Evolutionary conservation across 2,113 vertebrate species (phyloP).

Genomic region (Sander lucioperca): DNA sequence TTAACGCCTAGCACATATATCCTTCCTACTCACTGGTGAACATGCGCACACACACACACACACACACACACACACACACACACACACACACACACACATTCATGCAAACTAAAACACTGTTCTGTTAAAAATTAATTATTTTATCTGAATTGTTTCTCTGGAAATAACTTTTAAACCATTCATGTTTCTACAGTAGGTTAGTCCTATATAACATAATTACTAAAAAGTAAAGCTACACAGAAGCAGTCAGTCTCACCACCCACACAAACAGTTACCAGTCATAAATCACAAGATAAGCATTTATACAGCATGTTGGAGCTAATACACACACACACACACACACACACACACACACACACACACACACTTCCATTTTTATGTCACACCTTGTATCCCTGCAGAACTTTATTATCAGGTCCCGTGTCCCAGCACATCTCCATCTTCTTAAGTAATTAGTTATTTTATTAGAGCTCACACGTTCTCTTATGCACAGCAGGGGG

Average conservation of each 20-base stretch:
- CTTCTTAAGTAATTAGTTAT: conserved; percentile 66
- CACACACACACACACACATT: background rate
- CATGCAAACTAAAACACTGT: too few relatives aligned
- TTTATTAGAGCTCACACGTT: conserved; percentile 57
- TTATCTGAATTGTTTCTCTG: background rate
- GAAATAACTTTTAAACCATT: too few relatives aligned
- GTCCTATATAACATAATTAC: too few relatives aligned
- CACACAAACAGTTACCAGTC: background rate
- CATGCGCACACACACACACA: background rate
- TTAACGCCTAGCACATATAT: conserved; percentile 58
- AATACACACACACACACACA: background rate
- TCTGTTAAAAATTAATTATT: background rate
- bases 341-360: too few relatives aligned
- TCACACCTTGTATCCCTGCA: conserved; percentile 21
- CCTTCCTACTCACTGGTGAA: conserved; percentile 43
- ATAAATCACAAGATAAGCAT: conserved; percentile 17
- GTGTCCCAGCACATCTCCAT: conserved; percentile 53
- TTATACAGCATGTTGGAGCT: background rate
- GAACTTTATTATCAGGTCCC: conserved; percentile 47
- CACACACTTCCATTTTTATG: background rate
- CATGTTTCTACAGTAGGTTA: too few relatives aligned
- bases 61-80: background rate
- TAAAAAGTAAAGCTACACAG: too few relatives aligned
- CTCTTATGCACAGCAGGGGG: conserved; percentile 33
- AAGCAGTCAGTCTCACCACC: too few relatives aligned